Conservation (phyloP, 2,888 invertebrate species). For the Cosmorhoe ocellata region DNA sequence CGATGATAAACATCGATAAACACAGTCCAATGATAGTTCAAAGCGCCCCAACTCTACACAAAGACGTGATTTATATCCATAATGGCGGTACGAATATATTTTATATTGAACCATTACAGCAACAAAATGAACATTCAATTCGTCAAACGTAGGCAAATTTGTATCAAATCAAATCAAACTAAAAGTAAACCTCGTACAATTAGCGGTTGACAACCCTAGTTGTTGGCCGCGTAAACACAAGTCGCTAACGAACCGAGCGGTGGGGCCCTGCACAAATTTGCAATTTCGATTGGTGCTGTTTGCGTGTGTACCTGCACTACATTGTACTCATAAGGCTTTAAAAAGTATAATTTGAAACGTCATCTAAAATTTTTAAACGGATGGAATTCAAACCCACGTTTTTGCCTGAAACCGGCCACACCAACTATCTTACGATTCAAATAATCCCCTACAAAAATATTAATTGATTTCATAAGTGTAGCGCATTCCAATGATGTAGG, state of each 20-base stretch:
- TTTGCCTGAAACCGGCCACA: no score
- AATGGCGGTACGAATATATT: no score
- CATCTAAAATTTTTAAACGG: not conserved
- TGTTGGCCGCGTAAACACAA: conserved; percentile 77
- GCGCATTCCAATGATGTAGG: no score
- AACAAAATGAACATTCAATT: conserved; percentile 4
- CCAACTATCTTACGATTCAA: no score
- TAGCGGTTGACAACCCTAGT: conserved; percentile 73
- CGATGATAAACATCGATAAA: no score
- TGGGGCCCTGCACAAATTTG: conserved; percentile 80
- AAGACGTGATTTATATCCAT: no score
- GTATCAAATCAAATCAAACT: conserved; percentile 49
- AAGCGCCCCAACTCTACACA: no score
- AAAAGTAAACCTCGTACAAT: conserved; percentile 67
- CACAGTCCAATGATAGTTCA: no score
- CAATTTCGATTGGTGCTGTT: conserved; percentile 79
- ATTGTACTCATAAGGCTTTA: conserved; percentile 21
- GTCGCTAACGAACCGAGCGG: conserved; percentile 80
- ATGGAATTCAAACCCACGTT: no score
- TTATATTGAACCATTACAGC: no score
- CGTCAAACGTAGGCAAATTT: conserved; percentile 33
- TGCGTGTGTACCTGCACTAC: conserved; percentile 49
- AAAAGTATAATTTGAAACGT: conserved; percentile 3
- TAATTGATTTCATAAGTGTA: no score
- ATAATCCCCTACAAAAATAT: no score